A percentile compares a stretch with the other conserved stretches of the same genome.
Conservation (phyloP, 2,113 vertebrate species). For the Orcinus orca region DNA sequence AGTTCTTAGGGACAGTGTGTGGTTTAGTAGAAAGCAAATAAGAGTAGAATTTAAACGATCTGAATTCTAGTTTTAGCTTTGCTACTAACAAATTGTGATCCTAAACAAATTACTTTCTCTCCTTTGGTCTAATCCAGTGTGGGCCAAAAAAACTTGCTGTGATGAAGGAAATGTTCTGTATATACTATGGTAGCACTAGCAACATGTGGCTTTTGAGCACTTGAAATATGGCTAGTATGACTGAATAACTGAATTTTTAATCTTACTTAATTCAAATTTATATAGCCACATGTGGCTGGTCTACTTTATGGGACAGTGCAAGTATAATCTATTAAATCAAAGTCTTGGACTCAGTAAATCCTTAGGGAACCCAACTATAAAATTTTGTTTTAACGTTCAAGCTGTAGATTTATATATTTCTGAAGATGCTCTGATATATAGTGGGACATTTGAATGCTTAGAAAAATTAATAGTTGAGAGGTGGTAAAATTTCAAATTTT, state of each 20-base stretch:
- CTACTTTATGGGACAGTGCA: background rate
- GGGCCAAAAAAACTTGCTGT: background rate
- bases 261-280: conserved; percentile 2
- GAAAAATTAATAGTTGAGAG: background rate
- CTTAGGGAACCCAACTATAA: background rate
- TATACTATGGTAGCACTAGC: background rate
- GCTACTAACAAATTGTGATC: background rate
- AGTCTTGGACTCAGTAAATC: background rate
- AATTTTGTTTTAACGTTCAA: background rate
- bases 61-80: background rate
- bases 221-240: background rate
- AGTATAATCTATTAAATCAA: background rate
- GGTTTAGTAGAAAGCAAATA: background rate
- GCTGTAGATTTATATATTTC: background rate
- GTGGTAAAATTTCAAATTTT: background rate
- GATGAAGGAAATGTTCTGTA: background rate
- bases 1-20: background rate
- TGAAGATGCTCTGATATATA: background rate
- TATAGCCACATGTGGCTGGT: background rate
- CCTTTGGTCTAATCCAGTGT: background rate
- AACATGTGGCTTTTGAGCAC: background rate
- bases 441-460: background rate
- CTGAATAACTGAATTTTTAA: background rate
- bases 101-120: background rate
- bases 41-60: background rate